Evolutionary conservation across 2,888 invertebrate genomes (phyloP), one percentile per base, ranked within the genome.

Genomic region (Lasius fuliginosus): DNA sequence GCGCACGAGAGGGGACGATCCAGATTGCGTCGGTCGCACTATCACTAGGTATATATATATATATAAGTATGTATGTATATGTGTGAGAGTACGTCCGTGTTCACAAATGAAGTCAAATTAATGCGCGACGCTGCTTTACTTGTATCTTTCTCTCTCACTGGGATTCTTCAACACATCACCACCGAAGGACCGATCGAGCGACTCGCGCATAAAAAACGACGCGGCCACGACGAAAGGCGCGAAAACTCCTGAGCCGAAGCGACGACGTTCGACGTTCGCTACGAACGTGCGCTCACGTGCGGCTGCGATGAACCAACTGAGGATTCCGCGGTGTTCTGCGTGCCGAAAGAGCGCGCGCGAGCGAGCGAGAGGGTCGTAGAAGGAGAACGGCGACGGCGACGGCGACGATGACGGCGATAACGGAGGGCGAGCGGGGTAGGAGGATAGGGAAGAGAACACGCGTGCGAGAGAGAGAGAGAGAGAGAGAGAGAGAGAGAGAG

Each of bases 281-380:
- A 84, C 83, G 82, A 83, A 77, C 86, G 86, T 86, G 81, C 82
- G 84, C 88, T 89, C 88, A 85, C 84, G 87, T 76, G 82, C 85
- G 77, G 81, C 89, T 89, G 81, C 86, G 84, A 69, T 88, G 68
- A 84, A 85, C 86, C 87, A 87, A 90, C 75, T 87, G 86, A 87
- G 88, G 87, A 90, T 89, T 84, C 88, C 86, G 74, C 85, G 89
- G 82, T 79, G 88, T 82, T 86, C 86, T 84, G 85, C 82, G 88
- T 84, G 85, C 68, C 56, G 83, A 82, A 86, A 77, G 83, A 60
- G 83, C 77, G 56, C 73, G 81, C 56, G 58, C 58, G 74, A 60
- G 60, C 56, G 40, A 40, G 46, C 56, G 40, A 68, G 76, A 83
- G 68, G 60, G 65, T 56, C 18, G 56, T 65, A 67, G 82, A 56